Evolutionary conservation across 1,140 invertebrate genomes (phyloP), one percentile per base, ranked within the genome.

Genomic region (Drosophila saltans): DNA sequence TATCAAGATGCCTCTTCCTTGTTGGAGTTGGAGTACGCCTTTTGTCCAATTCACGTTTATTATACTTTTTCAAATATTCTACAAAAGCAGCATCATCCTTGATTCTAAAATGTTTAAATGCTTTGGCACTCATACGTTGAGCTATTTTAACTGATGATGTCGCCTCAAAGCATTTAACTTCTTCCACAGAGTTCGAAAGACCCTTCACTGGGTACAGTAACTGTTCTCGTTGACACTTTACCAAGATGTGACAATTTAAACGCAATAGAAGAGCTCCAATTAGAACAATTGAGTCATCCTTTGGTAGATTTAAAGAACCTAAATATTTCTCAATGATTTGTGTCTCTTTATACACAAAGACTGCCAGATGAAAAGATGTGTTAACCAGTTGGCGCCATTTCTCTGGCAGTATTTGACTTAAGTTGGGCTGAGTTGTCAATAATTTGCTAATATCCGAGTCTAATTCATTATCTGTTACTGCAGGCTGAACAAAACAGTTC

Each of bases 261-360:
- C 80, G 80, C 57, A 82, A 9, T 28, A 82, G 66, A 6, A 83
- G 8, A 3, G 80, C 59, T 2, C 57, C 58, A 24, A 83, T 55
- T 2, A 82, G 33, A 39, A 55, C 66, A n/a, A 82, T 83, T 16
- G 55, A 36, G 36, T 72, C 68, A 1, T 33, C 1, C 60, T 82
- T 82, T 3, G 48, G 2, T 10, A 82, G 21, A 30, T 40, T 4
- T 3, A 82, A 30, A 2, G 56, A 16, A 30, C 24, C 3, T 28
- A 82, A 72, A 36, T 28, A 79, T 39, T 52, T 66, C 1, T 69
- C 30, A 6, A 30, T 52, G 7, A 82, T 43, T 4, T 61, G 16
- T 8, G 66, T 69, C 11, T 83, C 72, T 21, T 69, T 82, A 26
- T 69, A 65, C 24, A 82, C 45, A 21, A 80, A 82, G 28, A 83